These are phyloP conservation scores for Aratinga solstitialis DNA, from an alignment of 2,797 vertebrate species.

Conservation along the genomic window DNA sequence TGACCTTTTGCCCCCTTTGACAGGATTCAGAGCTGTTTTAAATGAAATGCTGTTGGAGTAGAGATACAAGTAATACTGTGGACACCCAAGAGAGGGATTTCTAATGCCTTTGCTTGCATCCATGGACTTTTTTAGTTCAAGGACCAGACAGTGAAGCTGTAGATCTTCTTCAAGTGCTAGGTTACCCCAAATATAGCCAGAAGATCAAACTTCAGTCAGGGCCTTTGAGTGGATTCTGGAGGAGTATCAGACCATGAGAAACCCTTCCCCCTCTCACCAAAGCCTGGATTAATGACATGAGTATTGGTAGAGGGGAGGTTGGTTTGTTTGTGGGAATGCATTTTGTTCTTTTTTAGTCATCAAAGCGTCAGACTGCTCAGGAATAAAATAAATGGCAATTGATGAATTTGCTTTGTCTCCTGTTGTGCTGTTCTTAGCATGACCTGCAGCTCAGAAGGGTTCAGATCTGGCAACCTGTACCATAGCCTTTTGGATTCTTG, in stretches of 20 bases:
- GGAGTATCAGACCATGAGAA: background rate
- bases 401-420: background rate
- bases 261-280: background rate
- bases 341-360: background rate
- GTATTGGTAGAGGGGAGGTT: background rate
- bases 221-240: rapidly evolving
- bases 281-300: background rate
- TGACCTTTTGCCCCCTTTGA: background rate
- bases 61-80: background rate
- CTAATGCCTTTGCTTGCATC: background rate
- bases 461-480: background rate
- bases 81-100: background rate
- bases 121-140: background rate
- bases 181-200: background rate
- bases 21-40: background rate
- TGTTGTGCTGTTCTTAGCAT: background rate
- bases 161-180: background rate
- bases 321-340: rapidly evolving
- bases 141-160: background rate
- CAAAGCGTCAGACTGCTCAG: background rate
- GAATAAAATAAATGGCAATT: background rate
- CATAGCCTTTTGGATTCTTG: background rate
- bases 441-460: background rate
- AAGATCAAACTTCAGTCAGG: background rate
- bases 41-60: background rate